Conservation (phyloP, 2,113 vertebrate species). For the Stigmatopora argus region DNA sequence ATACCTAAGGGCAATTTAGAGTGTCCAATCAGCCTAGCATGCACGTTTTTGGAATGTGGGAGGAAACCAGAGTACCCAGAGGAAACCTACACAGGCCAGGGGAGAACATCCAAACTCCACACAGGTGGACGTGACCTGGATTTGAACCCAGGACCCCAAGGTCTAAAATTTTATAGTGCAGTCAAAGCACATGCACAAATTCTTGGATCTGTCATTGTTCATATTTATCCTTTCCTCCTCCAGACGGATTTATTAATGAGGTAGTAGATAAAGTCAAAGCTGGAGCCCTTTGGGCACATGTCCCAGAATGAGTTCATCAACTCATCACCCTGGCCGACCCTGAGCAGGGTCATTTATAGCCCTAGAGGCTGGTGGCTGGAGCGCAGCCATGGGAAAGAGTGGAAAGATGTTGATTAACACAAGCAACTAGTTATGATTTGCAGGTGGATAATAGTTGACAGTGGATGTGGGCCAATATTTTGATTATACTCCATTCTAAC, state of each 20-base stretch:
- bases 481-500: conserved; percentile 28
- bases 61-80: too few relatives aligned
- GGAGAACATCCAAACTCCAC: too few relatives aligned
- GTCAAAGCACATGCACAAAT: conserved; percentile 1
- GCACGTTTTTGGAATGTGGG: too few relatives aligned
- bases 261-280: conserved; percentile 24
- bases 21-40: too few relatives aligned
- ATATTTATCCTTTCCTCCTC: conserved; percentile 18
- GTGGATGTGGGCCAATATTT: conserved; percentile 39
- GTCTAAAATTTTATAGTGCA: neutral
- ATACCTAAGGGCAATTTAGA: too few relatives aligned
- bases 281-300: conserved; percentile 26
- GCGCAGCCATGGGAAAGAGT: conserved; percentile 36
- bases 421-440: conserved; percentile 59
- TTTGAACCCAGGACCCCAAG: too few relatives aligned
- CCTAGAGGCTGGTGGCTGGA: conserved; percentile 43
- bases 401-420: conserved; percentile 45
- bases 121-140: too few relatives aligned
- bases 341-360: conserved; percentile 29
- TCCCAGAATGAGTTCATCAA: conserved; percentile 43
- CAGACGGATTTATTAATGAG: conserved; percentile 23
- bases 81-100: too few relatives aligned
- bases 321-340: conserved; percentile 39
- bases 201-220: neutral
- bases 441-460: conserved; percentile 60